These are phyloP conservation scores for Sorex fumeus DNA, from an alignment of 2,113 vertebrate genomes.

Conservation along the genomic window DNA sequence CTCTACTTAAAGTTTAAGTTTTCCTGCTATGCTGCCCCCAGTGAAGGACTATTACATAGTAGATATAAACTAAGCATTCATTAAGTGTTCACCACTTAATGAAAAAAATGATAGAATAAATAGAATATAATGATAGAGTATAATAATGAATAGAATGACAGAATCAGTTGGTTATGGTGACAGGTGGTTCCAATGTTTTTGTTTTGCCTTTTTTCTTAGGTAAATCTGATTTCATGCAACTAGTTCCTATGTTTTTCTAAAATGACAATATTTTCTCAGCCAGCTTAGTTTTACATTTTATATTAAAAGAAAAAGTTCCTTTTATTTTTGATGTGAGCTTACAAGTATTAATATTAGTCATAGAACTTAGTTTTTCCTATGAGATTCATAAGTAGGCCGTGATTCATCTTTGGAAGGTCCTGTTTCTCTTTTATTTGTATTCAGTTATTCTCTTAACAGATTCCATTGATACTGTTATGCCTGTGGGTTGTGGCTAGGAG, in stretches of 20 bases:
- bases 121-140: neutral
- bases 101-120: neutral
- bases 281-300: conserved; percentile 59
- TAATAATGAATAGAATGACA: neutral
- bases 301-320: conserved; percentile 34
- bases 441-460: conserved; percentile 25
- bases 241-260: conserved; percentile 48
- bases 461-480: conserved; percentile 1
- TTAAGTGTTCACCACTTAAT: neutral
- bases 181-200: neutral
- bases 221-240: neutral
- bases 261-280: neutral
- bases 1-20: neutral
- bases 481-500: neutral
- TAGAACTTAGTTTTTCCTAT: conserved; percentile 8
- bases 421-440: conserved; percentile 17
- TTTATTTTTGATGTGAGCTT: conserved; percentile 14
- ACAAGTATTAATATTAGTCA: conserved; percentile 40
- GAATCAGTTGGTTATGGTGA: neutral
- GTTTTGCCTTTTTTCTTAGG: neutral
- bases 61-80: neutral
- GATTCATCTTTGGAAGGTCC: conserved; percentile 16
- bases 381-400: conserved; percentile 38
- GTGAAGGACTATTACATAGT: neutral
- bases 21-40: neutral